Percentiles rank a stretch among this genome's conserved stretches.
Evolutionary conservation across 2,797 vertebrate species (phyloP).

Genomic region (Cuculus canorus): DNA sequence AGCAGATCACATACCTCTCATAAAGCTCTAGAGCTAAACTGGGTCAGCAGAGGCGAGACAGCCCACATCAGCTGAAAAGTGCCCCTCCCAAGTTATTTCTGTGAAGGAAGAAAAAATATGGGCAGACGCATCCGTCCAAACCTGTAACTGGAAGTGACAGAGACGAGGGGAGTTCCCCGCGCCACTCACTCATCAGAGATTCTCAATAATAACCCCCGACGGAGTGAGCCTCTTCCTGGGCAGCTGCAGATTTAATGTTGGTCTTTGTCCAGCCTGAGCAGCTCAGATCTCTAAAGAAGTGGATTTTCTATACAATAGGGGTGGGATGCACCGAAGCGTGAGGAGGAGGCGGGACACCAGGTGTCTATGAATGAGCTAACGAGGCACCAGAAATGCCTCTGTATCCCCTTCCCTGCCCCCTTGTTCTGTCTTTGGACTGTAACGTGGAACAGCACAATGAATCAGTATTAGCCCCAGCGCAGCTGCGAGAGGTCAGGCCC

Average conservation of each 20-base stretch:
- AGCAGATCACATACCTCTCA: neutral
- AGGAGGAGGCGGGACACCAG: conserved; percentile 36
- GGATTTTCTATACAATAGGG: neutral
- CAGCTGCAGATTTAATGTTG: conserved; percentile 29
- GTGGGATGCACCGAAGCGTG: conserved; percentile 9
- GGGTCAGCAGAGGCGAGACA: neutral
- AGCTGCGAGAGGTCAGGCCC: conserved; percentile 51
- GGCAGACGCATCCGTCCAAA: neutral
- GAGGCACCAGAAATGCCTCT: neutral
- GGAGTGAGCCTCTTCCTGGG: conserved; percentile 17
- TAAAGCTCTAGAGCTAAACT: neutral
- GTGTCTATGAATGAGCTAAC: conserved; percentile 58
- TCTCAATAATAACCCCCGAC: neutral
- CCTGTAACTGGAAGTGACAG: conserved; percentile 39
- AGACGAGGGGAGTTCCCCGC: neutral
- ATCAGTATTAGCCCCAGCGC: neutral
- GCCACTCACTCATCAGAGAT: neutral
- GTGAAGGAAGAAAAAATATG: neutral
- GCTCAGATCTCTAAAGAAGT: conserved; percentile 1
- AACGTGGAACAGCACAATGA: neutral
- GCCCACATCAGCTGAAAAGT: neutral
- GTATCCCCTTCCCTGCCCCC: neutral
- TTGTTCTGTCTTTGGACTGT: neutral
- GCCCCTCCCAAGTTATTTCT: neutral
- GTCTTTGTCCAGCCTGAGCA: conserved; percentile 27